Base-by-base conservation (phyloP, 2,113 vertebrate genomes). In the Prunella himalayana region DNA sequence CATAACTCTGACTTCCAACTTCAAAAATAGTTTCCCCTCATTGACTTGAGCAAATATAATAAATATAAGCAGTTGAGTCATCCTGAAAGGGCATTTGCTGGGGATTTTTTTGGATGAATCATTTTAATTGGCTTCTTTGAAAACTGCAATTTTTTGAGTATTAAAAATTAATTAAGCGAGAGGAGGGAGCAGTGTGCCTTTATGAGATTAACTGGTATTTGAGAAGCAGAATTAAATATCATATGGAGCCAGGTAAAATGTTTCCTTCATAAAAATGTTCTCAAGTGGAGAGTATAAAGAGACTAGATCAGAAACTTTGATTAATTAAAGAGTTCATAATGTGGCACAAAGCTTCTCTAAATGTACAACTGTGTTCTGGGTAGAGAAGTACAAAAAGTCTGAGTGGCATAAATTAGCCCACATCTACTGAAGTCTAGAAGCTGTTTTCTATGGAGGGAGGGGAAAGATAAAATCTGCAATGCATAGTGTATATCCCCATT, bases 141-240 rank as follows among this genome's bases (percentile, higher is more conserved):
- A 71, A 96, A 91, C 25, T 80, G 86, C 44, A 47, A 25, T 63
- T 78, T 75, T 83, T 91, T 64, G 21, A 54, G 50, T 56, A 83
- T 85, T 86, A 94, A 95, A 88, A 80, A 70, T 84, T 86, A 94
- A 95, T 95, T 83, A 90, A 82, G 44, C 4, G 13, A 49, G 37
- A 66, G 65, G n/a, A 33, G 53, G 41, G 63, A 3, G 3, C 81
- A 91, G 18, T 53, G 47, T 66, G 35, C 42, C 56, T 81, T 82
- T 82, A 61, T 71, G 47, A 77, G 54, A 51, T 80, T 78, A 92
- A 56, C 47, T 80, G 79, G n/a, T 93, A 81, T 73, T 85, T 73
- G 73, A 64, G 65, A 81, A 90, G 44, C 16, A 59, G 65, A 88
- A 71, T 65, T 56, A 89, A 72, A 75, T 90, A 54, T 75, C 24